Conservation (phyloP, 1,140 invertebrate genomes). For the Brachionus asplanchnoidis region DNA sequence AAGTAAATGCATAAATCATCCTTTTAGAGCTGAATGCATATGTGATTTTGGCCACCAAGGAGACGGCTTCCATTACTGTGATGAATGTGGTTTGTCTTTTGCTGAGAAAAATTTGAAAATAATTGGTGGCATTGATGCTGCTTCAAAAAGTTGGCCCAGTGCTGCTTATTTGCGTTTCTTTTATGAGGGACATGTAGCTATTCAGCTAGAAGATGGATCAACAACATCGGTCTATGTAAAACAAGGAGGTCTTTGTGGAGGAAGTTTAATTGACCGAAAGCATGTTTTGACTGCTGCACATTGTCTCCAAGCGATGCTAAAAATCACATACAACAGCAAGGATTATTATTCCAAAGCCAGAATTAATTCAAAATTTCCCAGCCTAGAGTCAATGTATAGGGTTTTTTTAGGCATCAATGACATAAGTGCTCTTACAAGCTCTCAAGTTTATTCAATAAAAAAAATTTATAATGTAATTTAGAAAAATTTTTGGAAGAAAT, state of each 20-base stretch:
- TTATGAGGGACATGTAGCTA: background rate
- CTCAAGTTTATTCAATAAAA: background rate
- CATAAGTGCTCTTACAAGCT: background rate
- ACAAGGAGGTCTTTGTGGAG: background rate
- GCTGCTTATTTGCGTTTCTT: background rate
- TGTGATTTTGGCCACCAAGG: conserved; percentile 8
- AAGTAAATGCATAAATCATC: conserved; percentile 27
- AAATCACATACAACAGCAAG: background rate
- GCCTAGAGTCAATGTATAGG: background rate
- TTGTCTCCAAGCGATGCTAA: background rate
- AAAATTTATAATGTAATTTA: background rate
- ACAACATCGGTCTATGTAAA: background rate
- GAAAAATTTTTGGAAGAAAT: background rate
- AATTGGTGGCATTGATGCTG: background rate
- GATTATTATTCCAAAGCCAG: background rate
- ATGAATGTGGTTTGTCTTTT: conserved; percentile 17
- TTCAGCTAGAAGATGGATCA: background rate
- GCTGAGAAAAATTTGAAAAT: background rate
- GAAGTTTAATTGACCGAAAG: conserved; percentile 17
- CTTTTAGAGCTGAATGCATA: conserved; percentile 11
- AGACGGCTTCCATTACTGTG: background rate
- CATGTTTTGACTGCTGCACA: conserved; percentile 19
- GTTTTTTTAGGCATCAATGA: background rate
- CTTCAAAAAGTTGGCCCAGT: conserved; percentile 4
- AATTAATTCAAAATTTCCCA: background rate